Evolutionary conservation across 2,797 vertebrate genomes (phyloP), one percentile per base, ranked within the genome.

Genomic region (Sylvilagus floridanus): DNA sequence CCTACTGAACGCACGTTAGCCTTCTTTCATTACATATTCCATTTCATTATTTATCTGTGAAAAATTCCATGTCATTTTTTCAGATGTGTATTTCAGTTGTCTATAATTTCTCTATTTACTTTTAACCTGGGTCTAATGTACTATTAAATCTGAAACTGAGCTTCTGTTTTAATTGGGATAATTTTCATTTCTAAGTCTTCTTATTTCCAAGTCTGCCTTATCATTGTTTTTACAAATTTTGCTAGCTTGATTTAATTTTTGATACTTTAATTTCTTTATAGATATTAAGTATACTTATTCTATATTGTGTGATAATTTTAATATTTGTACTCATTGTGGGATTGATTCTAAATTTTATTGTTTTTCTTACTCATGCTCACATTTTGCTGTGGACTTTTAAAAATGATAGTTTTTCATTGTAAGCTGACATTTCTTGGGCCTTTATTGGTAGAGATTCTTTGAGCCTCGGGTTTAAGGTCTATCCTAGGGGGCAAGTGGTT

Each of bases 101-200:
- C 66, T 28, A 22, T 54, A 10, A 24, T 14, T 19, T 72, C 28
- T 52, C 22, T 79, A 28, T 62, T 91, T 73, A 84, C 24, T 78
- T 77, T 66, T 84, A 7, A 69, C 24, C 22, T 75, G 54, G 19
- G 17, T 52, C 68, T 91, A 89, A 62, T 42, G 32, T n/a, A 37
- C 75, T 73, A 52, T 60, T 79, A 78, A 78, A n/a, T n/a, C n/a
- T n/a, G n/a, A n/a, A 35, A 37, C 16, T 69, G 52, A 91, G 72
- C 30, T 88, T 60, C 72, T 88, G 37, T 68, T 71, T 88, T 32
- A 82, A 76, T 69, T 42, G 69, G 30, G 62, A 22, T 75, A 63
- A 17, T 42, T 75, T 81, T 89, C 57, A 60, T 79, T 47, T 92
- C 47, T 92, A 85, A 78, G 78, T 88, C 21, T 63, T 88, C 28